Conservation (phyloP, 2,113 vertebrate species). For the Ornithorhynchus anatinus region DNA sequence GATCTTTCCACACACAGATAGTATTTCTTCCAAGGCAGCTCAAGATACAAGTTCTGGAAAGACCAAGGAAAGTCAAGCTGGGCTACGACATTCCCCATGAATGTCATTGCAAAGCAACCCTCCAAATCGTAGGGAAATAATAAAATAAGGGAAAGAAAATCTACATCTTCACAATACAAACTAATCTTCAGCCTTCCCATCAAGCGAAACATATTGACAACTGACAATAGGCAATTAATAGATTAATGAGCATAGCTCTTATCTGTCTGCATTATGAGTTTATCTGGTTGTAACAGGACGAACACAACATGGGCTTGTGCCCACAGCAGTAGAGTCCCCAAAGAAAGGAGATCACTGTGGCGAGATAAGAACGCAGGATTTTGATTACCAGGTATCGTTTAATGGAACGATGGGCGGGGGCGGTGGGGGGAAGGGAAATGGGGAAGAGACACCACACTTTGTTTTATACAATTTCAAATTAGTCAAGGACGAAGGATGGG, state of each 20-base stretch:
- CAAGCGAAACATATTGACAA: constrained; percentile 63
- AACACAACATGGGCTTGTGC: constrained; percentile 45
- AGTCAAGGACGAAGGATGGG: constrained; percentile 64
- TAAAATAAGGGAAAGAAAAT: constrained; percentile 33
- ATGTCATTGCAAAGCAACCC: neutral
- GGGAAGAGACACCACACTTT: neutral
- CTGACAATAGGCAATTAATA: constrained; percentile 70
- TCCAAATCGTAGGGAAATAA: constrained; percentile 43
- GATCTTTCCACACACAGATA: constrained; percentile 2
- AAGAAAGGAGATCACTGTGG: constrained; percentile 65
- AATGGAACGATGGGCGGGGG: no score
- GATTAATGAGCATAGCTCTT: constrained; percentile 67
- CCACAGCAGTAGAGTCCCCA: constrained; percentile 55
- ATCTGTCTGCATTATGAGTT: constrained; percentile 66
- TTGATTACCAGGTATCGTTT: constrained; percentile 62
- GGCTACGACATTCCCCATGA: neutral
- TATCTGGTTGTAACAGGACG: constrained; percentile 70
- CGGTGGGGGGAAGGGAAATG: no score
- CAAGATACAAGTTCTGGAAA: constrained; percentile 27
- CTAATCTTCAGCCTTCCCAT: constrained; percentile 57
- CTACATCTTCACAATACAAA: constrained; percentile 55
- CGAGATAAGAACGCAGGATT: constrained; percentile 53
- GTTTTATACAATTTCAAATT: constrained; percentile 53
- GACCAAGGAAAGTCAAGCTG: constrained; percentile 17
- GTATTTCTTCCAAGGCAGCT: constrained; percentile 22